Evolutionary conservation across 53 echinoderm and acorn worm species (phyloP), one percentile per base, ranked within the genome.

Genomic region (Astropecten irregularis): DNA sequence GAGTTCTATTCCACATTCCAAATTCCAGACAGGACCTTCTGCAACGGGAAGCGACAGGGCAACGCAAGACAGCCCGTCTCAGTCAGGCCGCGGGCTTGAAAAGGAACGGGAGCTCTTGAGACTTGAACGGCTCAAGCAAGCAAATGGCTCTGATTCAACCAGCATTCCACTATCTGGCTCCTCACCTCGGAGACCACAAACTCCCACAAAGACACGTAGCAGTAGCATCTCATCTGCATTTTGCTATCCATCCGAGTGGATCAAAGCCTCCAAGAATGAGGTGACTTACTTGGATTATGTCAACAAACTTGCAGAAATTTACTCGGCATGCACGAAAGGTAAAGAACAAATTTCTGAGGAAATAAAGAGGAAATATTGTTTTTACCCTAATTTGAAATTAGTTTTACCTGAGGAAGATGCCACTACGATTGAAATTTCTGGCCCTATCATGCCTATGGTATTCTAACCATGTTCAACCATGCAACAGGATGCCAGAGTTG

Each of bases 271-370:
- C 29, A 86, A 66, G 69, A 82, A 87, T 13, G 83, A 84, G 34
- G 95, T 95, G 15, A 84, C 93, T 22, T 69, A 68, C 50, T 69
- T 65, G 34, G 81, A 89, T 3, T 57, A 91, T 53, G 73, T 95
- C 22, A 76, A 91, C 44, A 52, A 83, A 26, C 67, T 91, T 28
- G 87, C 87, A 26, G 89, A 96, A 52, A 66, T 96, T 42, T 96
- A 96, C 54, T 86, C 91, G 34, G 67, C 76, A 47, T 91, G 86
- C 62, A 71, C 89, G 18, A 81, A 96, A 91, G 96, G 96, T 96
- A 84, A 36, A 53, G 20, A 42, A 42, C 6, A 6, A 42, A 42
- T 42, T 8, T n/a, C n/a, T n/a, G n/a, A n/a, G n/a, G n/a, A n/a
- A n/a, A n/a, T n/a, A n/a, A n/a, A n/a, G 19, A 4, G 10, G 3